Percentiles rank a stretch among this genome's conserved stretches.
Evolutionary conservation across 2,888 invertebrate species (phyloP).

Genomic region (Nebria salina): DNA sequence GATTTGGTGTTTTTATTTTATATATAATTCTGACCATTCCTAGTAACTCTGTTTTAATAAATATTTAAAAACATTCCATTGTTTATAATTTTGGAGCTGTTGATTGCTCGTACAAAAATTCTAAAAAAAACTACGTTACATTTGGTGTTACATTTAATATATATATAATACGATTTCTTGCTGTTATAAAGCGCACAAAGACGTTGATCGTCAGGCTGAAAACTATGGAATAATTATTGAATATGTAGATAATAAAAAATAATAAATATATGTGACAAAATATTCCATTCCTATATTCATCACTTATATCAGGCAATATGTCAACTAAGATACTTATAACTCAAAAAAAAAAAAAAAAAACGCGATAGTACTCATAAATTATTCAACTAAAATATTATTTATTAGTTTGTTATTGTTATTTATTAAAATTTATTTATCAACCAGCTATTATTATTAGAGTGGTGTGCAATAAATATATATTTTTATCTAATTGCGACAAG

Average conservation of each 20-base stretch:
- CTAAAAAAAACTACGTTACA: too few species aligned
- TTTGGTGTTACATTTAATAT: slow-evolving; percentile 24
- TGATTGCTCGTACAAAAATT: too few species aligned
- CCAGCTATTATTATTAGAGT: neutral
- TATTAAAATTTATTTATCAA: too few species aligned
- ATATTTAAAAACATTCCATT: neutral
- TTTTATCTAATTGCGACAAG: neutral
- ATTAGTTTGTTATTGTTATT: too few species aligned
- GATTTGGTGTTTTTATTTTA: too few species aligned
- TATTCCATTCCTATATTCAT: neutral
- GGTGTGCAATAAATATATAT: neutral
- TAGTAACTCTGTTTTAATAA: too few species aligned
- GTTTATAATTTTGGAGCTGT: neutral
- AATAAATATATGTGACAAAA: slow-evolving; percentile 19
- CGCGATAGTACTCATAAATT: too few species aligned
- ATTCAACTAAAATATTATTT: too few species aligned
- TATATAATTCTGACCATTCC: too few species aligned
- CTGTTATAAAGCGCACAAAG: slow-evolving; percentile 31
- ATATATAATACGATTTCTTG: slow-evolving; percentile 17
- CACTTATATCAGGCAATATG: too few species aligned
- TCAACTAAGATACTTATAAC: too few species aligned
- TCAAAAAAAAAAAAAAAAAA: too few species aligned
- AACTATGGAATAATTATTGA: slow-evolving; percentile 21
- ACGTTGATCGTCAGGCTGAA: slow-evolving; percentile 35
- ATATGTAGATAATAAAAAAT: slow-evolving; percentile 27